A percentile compares a stretch with the other conserved stretches of the same genome.
Conservation (phyloP, 2,797 vertebrate genomes). For the Tragopan temminckii region DNA sequence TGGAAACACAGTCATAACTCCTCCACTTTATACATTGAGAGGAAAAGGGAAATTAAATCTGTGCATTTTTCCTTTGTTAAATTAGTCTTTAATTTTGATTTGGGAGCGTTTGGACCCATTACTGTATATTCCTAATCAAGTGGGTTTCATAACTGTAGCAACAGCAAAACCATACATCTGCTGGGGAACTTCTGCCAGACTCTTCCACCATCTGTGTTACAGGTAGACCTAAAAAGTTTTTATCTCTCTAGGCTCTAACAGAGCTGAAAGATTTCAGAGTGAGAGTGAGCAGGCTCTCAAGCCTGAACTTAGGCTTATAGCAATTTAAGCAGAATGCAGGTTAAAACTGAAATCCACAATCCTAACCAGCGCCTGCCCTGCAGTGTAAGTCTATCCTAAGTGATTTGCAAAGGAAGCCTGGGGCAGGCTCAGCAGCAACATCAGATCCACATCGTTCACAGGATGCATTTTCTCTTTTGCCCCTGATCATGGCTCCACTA, state of each 20-base stretch:
- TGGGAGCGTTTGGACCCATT: fast-evolving
- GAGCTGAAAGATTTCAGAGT: background rate
- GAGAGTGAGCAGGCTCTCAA: no score
- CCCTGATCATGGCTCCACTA: background rate
- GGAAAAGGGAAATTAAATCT: background rate
- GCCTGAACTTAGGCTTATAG: background rate
- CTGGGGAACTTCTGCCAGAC: background rate
- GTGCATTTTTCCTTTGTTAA: background rate
- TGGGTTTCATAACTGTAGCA: background rate
- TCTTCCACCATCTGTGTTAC: background rate
- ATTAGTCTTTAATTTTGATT: background rate
- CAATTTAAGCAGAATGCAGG: background rate
- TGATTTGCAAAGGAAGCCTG: background rate
- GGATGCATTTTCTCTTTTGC: background rate
- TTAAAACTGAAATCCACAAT: background rate
- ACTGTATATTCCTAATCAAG: background rate
- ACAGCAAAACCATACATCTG: background rate
- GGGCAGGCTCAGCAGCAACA: background rate
- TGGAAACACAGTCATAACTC: background rate
- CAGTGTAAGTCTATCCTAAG: background rate
- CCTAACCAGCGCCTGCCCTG: background rate
- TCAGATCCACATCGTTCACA: background rate
- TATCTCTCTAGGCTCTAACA: background rate
- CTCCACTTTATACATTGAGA: background rate
- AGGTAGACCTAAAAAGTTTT: background rate